Evolutionary conservation across 2,113 vertebrate genomes (phyloP).

Genomic region (Tupaia tana): DNA sequence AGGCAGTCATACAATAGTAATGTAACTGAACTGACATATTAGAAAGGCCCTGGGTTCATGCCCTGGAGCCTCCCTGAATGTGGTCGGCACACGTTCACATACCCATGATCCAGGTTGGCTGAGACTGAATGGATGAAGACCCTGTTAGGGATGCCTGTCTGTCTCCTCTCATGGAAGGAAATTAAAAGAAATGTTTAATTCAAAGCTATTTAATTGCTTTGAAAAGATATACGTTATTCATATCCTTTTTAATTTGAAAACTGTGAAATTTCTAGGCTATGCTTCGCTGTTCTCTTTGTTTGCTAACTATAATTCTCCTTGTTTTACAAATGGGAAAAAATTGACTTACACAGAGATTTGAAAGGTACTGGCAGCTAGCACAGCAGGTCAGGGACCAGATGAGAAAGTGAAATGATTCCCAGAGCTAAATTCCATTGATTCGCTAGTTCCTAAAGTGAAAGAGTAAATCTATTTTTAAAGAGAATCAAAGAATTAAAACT

Average conservation of each 20-base stretch:
- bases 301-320: background rate
- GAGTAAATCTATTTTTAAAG: slow-evolving; percentile 21
- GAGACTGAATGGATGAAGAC: too few relatives aligned
- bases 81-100: too few relatives aligned
- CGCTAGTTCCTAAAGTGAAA: slow-evolving; percentile 23
- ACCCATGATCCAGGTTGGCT: too few relatives aligned
- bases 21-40: too few relatives aligned
- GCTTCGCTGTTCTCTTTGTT: background rate
- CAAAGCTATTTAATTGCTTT: slow-evolving; percentile 13
- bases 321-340: slow-evolving; percentile 31
- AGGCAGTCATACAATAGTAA: too few relatives aligned
- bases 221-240: background rate
- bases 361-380: background rate
- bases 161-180: too few relatives aligned
- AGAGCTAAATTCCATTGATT: slow-evolving; percentile 51
- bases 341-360: slow-evolving; percentile 15
- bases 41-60: too few relatives aligned
- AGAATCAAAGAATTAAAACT: slow-evolving; percentile 52
- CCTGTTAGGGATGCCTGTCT: too few relatives aligned
- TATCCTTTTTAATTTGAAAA: background rate
- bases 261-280: background rate
- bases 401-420: slow-evolving; percentile 33
- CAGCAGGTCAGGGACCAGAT: background rate
- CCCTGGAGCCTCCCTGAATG: too few relatives aligned
- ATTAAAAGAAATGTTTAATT: slow-evolving; percentile 30